Base-by-base conservation (phyloP, 2,888 invertebrate species). In the Xanthostigma xanthostigma region DNA sequence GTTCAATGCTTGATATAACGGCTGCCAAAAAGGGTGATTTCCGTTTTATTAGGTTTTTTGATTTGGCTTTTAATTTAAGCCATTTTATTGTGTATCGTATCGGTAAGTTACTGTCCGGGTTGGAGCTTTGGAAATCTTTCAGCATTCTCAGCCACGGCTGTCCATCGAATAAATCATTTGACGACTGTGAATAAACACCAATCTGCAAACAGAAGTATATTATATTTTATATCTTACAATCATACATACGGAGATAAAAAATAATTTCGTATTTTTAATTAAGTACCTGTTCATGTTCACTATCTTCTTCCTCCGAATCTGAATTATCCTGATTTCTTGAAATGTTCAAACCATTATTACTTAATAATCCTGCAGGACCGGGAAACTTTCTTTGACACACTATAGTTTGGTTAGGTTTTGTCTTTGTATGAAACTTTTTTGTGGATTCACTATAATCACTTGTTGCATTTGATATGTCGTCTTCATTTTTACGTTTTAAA, bases 11-110 rank as follows among this genome's bases (percentile, higher is more conserved):
- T 45, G 61, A 51, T 42, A 65, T 54, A 4, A 62, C 49, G 12
- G 61, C 62, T 11, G 60, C 63, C 48, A 65, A 53, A 56, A 64
- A 64, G 8, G 65, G 64, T 2, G 58, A 60, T 52, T 62, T 62
- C 41, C 59, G 57, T 45, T 59, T 59, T 9, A 57, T 54, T 34
- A 61, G 51, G 48, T 58, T 54, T 42, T 59, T 59, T 11, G 46
- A 47, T 27, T 48, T 49, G 1, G 58, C 58, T 38, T 57, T 56
- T 27, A 52, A 53, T 53, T 63, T 62, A 39, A 62, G 60, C 63
- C 63, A 64, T 8, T 55, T 54, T 43, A 64, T 62, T 47, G 59
- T 61, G 49, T 61, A 64, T 51, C 56, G 58, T 27, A 60, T 58
- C 44, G 50, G 51, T 40, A 55, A 50, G 48, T 13, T 14, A 14